These are phyloP conservation scores for Rhodinocichla rosea DNA, from an alignment of 2,113 vertebrate species.

Conservation along the genomic window DNA sequence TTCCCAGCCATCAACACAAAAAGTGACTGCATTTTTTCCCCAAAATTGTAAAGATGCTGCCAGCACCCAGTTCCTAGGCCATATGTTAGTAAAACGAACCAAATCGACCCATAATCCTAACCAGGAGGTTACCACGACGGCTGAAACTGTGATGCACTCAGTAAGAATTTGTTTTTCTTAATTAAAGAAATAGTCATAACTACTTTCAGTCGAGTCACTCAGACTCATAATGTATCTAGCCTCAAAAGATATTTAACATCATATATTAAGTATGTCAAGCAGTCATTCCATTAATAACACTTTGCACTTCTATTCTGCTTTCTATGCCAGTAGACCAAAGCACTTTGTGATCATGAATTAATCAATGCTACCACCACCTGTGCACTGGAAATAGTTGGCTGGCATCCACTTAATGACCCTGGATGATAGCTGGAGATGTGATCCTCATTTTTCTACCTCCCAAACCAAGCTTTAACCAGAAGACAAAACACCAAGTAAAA, in stretches of 20 bases:
- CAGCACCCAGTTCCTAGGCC: not conserved
- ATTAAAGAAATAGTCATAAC: slow-evolving; percentile 35
- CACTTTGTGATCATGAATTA: slow-evolving; percentile 34
- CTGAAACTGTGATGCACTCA: slow-evolving; percentile 4
- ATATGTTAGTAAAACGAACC: slow-evolving; percentile 24
- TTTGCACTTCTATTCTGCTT: not conserved
- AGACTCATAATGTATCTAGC: not conserved
- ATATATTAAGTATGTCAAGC: not conserved
- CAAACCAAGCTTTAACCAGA: not conserved
- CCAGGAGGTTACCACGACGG: not conserved
- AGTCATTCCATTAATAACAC: not conserved
- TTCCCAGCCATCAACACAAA: not conserved
- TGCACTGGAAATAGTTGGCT: not conserved
- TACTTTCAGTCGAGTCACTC: slow-evolving; percentile 22
- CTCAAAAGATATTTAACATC: slow-evolving; percentile 33
- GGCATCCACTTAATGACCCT: not conserved
- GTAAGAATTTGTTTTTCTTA: slow-evolving; percentile 44
- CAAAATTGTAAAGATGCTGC: not conserved
- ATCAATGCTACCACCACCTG: not conserved
- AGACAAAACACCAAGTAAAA: not conserved
- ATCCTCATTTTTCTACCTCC: not conserved
- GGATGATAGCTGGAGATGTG: not conserved
- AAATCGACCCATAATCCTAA: not conserved
- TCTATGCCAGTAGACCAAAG: slow-evolving; percentile 3
- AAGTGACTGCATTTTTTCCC: not conserved